A percentile compares a stretch with the other conserved stretches of the same genome.
phyloP scores from a whole-genome alignment of 2,113 vertebrate genomes.

The western clawed frog (Xenopus tropicalis) region DNA sequence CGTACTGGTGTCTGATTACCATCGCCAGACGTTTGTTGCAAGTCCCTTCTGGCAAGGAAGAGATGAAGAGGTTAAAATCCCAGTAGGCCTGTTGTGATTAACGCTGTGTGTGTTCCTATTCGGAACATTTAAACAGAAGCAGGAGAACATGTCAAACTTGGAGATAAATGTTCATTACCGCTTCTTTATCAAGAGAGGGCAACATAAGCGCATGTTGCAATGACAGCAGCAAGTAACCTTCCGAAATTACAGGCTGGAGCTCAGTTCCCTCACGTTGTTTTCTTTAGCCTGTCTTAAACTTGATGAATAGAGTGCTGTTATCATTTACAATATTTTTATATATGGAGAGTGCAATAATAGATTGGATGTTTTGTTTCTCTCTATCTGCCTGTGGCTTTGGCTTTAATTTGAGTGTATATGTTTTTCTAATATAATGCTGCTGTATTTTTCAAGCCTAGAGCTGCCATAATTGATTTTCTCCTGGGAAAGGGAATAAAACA shows the following conservation, averaged over 20 bases:
- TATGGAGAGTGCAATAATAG: constrained; percentile 49
- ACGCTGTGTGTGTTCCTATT: neutral
- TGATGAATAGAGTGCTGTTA: constrained; percentile 55
- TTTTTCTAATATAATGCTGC: constrained; percentile 48
- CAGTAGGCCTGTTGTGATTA: neutral
- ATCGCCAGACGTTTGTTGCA: neutral
- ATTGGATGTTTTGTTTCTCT: constrained; percentile 45
- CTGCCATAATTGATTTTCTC: constrained; percentile 46
- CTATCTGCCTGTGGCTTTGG: constrained; percentile 55
- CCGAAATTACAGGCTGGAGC: constrained; percentile 43
- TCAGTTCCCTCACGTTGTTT: constrained; percentile 40
- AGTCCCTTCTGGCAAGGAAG: neutral
- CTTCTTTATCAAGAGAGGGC: constrained; percentile 69
- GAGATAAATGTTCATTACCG: constrained; percentile 53
- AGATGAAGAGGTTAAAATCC: constrained; percentile 1
- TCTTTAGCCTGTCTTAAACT: constrained; percentile 52
- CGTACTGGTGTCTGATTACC: neutral
- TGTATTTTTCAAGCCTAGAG: constrained; percentile 49
- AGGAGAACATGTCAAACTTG: constrained; percentile 3
- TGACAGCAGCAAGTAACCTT: constrained; percentile 43
- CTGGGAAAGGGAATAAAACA: constrained; percentile 38
- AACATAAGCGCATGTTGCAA: constrained; percentile 50
- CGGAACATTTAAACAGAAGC: constrained; percentile 4
- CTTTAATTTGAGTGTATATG: constrained; percentile 52
- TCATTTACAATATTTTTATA: constrained; percentile 55